phyloP scores from a whole-genome alignment of 2,888 invertebrate genomes.

The Xanthorhoe spadicearia region DNA sequence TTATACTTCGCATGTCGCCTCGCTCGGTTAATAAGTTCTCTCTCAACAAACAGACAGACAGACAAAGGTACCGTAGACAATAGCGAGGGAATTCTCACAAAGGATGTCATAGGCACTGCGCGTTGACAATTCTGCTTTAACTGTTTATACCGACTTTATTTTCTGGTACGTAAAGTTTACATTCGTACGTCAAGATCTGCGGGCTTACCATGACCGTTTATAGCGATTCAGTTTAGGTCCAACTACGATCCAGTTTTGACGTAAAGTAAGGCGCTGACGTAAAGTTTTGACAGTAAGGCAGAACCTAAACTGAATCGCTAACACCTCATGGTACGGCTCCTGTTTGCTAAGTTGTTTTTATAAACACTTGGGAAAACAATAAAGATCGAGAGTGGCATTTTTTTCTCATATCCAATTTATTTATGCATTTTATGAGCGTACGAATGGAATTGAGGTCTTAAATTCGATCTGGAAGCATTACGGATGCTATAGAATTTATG shows the following conservation, averaged over 20 bases:
- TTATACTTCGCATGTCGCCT: slow-evolving; percentile 56
- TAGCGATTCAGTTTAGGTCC: no score
- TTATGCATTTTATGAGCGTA: slow-evolving; percentile 57
- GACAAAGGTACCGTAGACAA: slow-evolving; percentile 63
- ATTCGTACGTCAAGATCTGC: slow-evolving; percentile 35
- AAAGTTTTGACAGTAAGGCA: no score
- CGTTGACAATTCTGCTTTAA: slow-evolving; percentile 33
- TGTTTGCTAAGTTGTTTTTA: slow-evolving; percentile 37
- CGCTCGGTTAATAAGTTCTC: slow-evolving; percentile 56
- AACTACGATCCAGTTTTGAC: no score
- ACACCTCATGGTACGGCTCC: no score
- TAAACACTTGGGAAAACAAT: slow-evolving; percentile 56
- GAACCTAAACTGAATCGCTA: no score
- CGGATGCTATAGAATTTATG: slow-evolving; percentile 28
- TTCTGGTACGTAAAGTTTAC: slow-evolving; percentile 30
- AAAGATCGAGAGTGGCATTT: slow-evolving; percentile 54
- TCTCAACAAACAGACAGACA: slow-evolving; percentile 52
- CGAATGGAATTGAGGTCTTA: slow-evolving; percentile 50
- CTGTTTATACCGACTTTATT: slow-evolving; percentile 40
- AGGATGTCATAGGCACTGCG: slow-evolving; percentile 62
- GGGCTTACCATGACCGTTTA: no score
- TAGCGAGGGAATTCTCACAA: slow-evolving; percentile 55
- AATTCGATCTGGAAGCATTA: slow-evolving; percentile 36
- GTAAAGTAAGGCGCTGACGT: no score
- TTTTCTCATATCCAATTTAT: slow-evolving; percentile 57